Base-by-base conservation (phyloP, 2,888 invertebrate genomes). In the Oscheius myriophilus region DNA sequence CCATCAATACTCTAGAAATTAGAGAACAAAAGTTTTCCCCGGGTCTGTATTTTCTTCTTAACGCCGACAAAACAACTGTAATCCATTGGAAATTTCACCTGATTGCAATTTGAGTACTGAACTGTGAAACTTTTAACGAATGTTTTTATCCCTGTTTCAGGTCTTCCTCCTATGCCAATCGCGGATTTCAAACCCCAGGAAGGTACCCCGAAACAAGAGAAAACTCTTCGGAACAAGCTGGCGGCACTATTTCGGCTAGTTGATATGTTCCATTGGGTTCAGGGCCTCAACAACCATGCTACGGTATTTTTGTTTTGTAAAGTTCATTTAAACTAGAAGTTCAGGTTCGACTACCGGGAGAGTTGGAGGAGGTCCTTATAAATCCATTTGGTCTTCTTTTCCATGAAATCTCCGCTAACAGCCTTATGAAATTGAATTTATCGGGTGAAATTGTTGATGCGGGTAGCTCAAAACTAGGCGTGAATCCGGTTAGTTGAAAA, bases 351-450 rank as follows among this genome's bases (percentile, higher is more conserved):
- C 61, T 70, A 12, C 70, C 80, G 4, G 73, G 70, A 26, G 72
- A 72, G 6, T 59, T 69, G 82, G 96, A 96, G 87, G 93, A 95
- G 79, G 96, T 97, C 88, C 90, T 99, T 87, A 93, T 97, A 55
- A 96, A 96, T 86, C 96, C 98, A 2, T 82, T 81, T 63, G 87
- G 87, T 11, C 71, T 87, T 12, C 76, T 87, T 2, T 87, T 84
- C 63, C 82, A 84, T 70, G 98, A 99, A 90, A 91, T 96, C 45
- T 95, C 96, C 59, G 96, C 96, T 52, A 93, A 94, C 64, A 92
- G 93, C 76, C 90, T 96, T 82, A 83, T 94, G 79, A 95, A 95
- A 90, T 70, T 84, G 14, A 69, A 73, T 23, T 58, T 79, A 4
- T 69, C 75, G 11, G 86, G 86, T 4, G 69, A 78, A 9, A 74